phyloP scores from a whole-genome alignment of 2,113 vertebrate genomes.

The Prunella fulvescens region DNA sequence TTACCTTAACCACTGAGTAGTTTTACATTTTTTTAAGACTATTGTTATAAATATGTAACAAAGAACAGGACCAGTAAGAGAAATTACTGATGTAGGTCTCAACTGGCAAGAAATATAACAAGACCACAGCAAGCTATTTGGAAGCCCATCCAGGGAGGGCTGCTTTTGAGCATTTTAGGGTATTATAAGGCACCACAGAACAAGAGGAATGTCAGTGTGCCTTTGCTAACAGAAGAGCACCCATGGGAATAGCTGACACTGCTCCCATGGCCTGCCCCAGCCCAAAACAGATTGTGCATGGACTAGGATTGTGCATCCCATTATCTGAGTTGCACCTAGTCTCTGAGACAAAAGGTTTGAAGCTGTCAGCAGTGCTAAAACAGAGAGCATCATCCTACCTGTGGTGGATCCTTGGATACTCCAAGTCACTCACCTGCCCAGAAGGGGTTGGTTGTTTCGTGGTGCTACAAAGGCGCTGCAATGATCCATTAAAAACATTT shows the following conservation, averaged over 20 bases:
- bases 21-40: neutral
- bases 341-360: neutral
- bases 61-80: neutral
- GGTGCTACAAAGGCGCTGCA: neutral
- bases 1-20: neutral
- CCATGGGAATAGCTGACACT: neutral
- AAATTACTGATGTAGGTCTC: neutral
- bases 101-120: neutral
- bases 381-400: neutral
- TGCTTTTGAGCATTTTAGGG: neutral
- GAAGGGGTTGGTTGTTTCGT: neutral
- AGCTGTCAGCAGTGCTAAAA: neutral
- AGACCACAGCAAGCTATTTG: neutral
- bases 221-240: neutral
- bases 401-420: neutral
- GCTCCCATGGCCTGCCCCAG: rapidly evolving
- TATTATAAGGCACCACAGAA: neutral
- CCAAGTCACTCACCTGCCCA: neutral
- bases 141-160: neutral
- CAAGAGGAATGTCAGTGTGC: neutral
- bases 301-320: neutral
- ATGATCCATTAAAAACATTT: neutral
- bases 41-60: neutral
- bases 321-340: neutral
- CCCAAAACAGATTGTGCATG: neutral